Conservation (phyloP, 2,888 invertebrate species). For the Andrena camellia region DNA sequence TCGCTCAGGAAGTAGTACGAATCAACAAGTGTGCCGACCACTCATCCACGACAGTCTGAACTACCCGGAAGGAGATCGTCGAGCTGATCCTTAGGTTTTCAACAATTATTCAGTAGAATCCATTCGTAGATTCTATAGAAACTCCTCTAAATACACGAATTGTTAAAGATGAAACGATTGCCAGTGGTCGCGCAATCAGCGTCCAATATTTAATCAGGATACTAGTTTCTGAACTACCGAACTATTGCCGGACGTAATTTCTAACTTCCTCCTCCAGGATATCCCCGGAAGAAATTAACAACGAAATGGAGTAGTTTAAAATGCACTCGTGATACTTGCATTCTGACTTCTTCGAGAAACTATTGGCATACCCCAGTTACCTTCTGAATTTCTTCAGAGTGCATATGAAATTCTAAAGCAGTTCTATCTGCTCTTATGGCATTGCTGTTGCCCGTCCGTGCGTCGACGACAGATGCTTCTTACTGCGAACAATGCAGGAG, state of each 20-base stretch:
- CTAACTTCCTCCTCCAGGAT: too few relatives aligned
- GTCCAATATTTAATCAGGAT: too few relatives aligned
- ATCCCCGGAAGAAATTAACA: too few relatives aligned
- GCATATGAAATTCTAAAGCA: slow-evolving; percentile 68
- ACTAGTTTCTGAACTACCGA: too few relatives aligned
- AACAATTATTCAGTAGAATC: slow-evolving; percentile 8
- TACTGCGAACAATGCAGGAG: background rate
- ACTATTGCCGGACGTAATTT: too few relatives aligned
- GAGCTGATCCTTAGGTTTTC: slow-evolving; percentile 29
- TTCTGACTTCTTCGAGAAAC: slow-evolving; percentile 57
- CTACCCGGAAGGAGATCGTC: slow-evolving; percentile 32
- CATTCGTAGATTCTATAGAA: background rate
- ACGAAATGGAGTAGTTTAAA: background rate
- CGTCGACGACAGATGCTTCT: slow-evolving; percentile 18
- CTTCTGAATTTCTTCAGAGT: slow-evolving; percentile 60
- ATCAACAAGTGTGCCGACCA: slow-evolving; percentile 64
- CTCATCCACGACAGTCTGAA: slow-evolving; percentile 32
- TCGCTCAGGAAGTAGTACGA: slow-evolving; percentile 47
- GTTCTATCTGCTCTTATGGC: slow-evolving; percentile 65
- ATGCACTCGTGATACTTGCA: slow-evolving; percentile 23
- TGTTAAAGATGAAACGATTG: too few relatives aligned
- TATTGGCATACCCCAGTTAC: slow-evolving; percentile 73
- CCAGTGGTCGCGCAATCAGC: background rate
- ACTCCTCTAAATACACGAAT: background rate
- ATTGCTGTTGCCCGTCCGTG: slow-evolving; percentile 48